Evolutionary conservation across 2,888 invertebrate species (phyloP).

Genomic region (Sepioteuthis lessoniana): DNA sequence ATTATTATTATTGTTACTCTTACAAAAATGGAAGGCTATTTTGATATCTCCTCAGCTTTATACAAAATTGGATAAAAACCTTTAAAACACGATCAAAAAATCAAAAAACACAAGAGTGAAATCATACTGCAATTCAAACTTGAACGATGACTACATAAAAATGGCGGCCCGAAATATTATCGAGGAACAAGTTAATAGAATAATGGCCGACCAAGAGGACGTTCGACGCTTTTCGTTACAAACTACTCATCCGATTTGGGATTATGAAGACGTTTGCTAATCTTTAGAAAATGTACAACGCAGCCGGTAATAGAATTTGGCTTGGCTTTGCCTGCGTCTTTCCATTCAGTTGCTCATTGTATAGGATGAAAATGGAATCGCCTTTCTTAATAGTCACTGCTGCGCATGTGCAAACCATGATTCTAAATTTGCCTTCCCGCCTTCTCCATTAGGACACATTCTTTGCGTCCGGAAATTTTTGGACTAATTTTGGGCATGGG

Average conservation of each 20-base stretch:
- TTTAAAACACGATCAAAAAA: not conserved
- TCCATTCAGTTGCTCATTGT: not conserved
- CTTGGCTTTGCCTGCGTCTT: not conserved
- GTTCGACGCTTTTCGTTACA: not conserved
- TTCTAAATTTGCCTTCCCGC: not conserved
- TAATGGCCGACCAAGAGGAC: not conserved
- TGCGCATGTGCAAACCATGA: not conserved
- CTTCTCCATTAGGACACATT: not conserved
- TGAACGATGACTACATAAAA: not conserved
- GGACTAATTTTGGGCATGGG: not conserved
- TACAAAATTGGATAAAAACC: not conserved
- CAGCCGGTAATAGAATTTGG: slow-evolving; percentile 33
- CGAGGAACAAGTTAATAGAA: not conserved
- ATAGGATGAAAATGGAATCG: not conserved
- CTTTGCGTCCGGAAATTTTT: not conserved
- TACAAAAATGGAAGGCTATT: not conserved
- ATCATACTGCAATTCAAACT: not conserved
- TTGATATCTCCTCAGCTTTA: not conserved
- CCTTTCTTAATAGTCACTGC: not conserved
- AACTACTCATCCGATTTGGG: slow-evolving; percentile 11
- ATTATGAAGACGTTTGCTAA: slow-evolving; percentile 23
- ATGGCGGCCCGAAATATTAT: not conserved
- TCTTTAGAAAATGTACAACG: slow-evolving; percentile 11
- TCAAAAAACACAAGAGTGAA: not conserved
- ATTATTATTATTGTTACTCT: not conserved